Base-by-base conservation (phyloP, 2,888 invertebrate genomes). In the Adela reaumurella region DNA sequence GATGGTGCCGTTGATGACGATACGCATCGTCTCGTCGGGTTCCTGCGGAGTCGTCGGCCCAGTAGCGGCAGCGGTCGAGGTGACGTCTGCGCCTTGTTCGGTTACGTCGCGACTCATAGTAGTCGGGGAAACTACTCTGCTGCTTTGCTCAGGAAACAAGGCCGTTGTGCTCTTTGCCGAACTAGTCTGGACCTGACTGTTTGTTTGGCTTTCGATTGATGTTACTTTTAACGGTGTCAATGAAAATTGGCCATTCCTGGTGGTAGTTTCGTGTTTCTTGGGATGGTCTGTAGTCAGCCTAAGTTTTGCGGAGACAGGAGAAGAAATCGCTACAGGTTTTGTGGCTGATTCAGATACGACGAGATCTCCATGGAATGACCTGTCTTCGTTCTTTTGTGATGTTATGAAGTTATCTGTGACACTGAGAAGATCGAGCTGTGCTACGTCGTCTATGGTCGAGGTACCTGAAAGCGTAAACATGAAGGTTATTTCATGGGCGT, bases 1-100 rank as follows among this genome's bases (percentile, higher is more conserved):
- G 3, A 77, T 73, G 16, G 77, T 77, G 19, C 77, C 77, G 45
- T 78, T 78, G 2, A 78, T 65, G 48, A 71, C 62, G 18, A 77
- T 68, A 55, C 65, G 70, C 1, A 76, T 63, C 1, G 70, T 63
- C 5, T 62, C 65, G 48, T 72, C 73, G 0, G 71, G 70, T 52
- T 70, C 68, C 49, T 71, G 70, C 20, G 45, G 3, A 3, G 18
- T 43, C 11, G 19, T 19, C 17, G 17, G 14, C 18, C n/a, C 17
- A n/a, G n/a, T n/a, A n/a, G n/a, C n/a, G n/a, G n/a, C 18, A 43
- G n/a, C n/a, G 11, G 69, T 70, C 2, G 62, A 52, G 3, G 56
- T 53, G 2, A 52, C 55, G 29, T 61, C 59, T n/a, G 53, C 56
- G 16, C n/a, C n/a, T n/a, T n/a, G n/a, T n/a, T n/a, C n/a, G n/a